Conservation (phyloP, 2,113 vertebrate genomes). For the Coptodon rendalli region DNA sequence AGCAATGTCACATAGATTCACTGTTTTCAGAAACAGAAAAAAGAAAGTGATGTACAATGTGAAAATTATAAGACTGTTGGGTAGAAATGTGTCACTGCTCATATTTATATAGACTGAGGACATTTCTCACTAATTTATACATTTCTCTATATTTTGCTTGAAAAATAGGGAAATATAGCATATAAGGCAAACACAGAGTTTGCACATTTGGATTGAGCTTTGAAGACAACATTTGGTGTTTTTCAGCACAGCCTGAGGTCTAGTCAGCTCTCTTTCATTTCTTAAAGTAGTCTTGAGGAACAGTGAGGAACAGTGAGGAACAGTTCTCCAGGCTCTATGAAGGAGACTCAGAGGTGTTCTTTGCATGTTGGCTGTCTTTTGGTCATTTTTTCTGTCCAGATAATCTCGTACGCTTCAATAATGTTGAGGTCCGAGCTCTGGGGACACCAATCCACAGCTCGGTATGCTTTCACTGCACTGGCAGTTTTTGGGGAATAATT, state of each 20-base stretch:
- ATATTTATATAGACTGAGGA: not conserved
- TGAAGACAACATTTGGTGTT: not conserved
- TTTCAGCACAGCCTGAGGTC: not conserved
- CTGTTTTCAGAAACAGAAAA: not conserved
- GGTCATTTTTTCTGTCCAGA: not conserved
- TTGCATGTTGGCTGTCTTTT: not conserved
- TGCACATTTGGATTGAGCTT: not conserved
- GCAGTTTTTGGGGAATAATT: not conserved
- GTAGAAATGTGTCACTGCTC: not conserved
- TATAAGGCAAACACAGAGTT: not conserved
- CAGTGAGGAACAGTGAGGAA: not conserved
- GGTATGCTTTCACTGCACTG: not conserved
- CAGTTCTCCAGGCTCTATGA: not conserved
- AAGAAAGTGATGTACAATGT: not conserved
- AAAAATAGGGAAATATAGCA: not conserved
- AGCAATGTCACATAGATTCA: not conserved
- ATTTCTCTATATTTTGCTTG: not conserved
- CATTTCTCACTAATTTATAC: not conserved
- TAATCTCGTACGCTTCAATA: not conserved
- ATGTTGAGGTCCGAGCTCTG: not conserved
- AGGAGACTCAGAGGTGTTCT: fast-evolving
- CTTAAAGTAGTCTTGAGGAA: not conserved
- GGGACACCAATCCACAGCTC: not conserved
- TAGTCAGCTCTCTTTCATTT: not conserved
- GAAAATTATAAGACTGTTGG: not conserved